Conservation (phyloP, 2,113 vertebrate genomes). For the Cacatua alba region DNA sequence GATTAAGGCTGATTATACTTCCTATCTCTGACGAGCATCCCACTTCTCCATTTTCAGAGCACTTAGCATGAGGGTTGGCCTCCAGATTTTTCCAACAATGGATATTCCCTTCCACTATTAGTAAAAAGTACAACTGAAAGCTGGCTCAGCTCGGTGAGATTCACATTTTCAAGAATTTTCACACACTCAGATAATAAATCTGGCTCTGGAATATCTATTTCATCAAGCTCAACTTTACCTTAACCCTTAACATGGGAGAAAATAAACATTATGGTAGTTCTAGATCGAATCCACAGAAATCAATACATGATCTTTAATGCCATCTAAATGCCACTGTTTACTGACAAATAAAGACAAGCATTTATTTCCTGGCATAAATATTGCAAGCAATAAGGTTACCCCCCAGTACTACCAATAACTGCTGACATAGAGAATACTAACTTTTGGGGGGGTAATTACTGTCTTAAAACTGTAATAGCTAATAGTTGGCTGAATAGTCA, state of each 20-base stretch:
- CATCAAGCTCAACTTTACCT: conserved; percentile 34
- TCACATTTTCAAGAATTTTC: not conserved
- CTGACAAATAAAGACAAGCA: not conserved
- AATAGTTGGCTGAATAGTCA: not conserved
- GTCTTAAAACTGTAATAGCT: not conserved
- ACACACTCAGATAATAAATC: not conserved
- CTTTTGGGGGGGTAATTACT: not conserved
- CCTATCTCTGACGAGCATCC: not conserved
- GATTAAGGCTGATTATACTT: not conserved
- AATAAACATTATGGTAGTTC: not conserved
- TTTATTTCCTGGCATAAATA: not conserved
- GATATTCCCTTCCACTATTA: not conserved
- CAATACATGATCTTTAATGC: not conserved
- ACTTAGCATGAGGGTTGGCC: not conserved
- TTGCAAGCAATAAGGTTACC: not conserved
- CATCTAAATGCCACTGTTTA: not conserved
- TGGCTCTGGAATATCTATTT: conserved; percentile 23
- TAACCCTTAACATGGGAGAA: not conserved
- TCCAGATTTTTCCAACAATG: not conserved
- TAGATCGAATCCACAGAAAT: not conserved
- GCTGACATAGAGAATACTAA: not conserved
- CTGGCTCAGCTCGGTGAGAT: not conserved
- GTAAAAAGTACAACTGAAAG: not conserved
- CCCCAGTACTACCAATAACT: not conserved
- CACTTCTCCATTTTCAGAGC: not conserved